Percentiles rank a stretch among this genome's conserved stretches.
Conservation (phyloP, 2,797 vertebrate genomes). For the Erpetoichthys calabaricus region DNA sequence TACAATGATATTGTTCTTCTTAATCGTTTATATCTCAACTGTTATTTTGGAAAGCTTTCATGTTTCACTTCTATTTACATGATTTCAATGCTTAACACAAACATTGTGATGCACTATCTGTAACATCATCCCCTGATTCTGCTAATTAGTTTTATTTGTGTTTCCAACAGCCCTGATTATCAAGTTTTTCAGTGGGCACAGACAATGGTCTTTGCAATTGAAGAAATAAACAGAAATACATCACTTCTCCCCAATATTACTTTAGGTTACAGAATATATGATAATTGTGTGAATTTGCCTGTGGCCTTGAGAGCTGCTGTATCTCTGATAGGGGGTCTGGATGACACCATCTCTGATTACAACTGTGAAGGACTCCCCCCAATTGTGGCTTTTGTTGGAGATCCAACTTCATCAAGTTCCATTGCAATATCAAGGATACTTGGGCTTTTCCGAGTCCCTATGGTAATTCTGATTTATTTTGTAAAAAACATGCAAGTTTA, state of each 20-base stretch:
- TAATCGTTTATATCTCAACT: too few relatives aligned
- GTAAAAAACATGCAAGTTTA: too few relatives aligned
- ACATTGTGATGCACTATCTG: too few relatives aligned
- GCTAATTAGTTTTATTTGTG: too few relatives aligned
- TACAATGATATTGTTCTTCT: too few relatives aligned
- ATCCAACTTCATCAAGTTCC: constrained; percentile 24
- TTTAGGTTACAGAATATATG: constrained; percentile 29
- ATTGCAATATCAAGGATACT: constrained; percentile 30
- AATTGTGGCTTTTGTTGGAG: constrained; percentile 28
- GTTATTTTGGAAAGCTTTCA: too few relatives aligned
- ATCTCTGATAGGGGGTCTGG: constrained; percentile 24
- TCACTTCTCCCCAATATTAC: constrained; percentile 28
- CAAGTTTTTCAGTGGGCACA: constrained; percentile 29
- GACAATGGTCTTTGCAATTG: constrained; percentile 29
- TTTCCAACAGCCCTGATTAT: constrained; percentile 13
- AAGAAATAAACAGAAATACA: constrained; percentile 33
- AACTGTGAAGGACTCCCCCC: constrained; percentile 17
- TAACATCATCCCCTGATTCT: too few relatives aligned
- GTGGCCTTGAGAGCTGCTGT: constrained; percentile 25
- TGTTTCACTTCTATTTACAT: too few relatives aligned
- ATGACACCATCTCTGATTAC: constrained; percentile 14
- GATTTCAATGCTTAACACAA: too few relatives aligned
- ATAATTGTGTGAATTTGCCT: constrained; percentile 26
- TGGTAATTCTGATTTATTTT: constrained; percentile 17
- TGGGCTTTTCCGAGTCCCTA: constrained; percentile 28